Evolutionary conservation across 2,888 invertebrate species (phyloP).

Genomic region (Nemapogon koenigi): DNA sequence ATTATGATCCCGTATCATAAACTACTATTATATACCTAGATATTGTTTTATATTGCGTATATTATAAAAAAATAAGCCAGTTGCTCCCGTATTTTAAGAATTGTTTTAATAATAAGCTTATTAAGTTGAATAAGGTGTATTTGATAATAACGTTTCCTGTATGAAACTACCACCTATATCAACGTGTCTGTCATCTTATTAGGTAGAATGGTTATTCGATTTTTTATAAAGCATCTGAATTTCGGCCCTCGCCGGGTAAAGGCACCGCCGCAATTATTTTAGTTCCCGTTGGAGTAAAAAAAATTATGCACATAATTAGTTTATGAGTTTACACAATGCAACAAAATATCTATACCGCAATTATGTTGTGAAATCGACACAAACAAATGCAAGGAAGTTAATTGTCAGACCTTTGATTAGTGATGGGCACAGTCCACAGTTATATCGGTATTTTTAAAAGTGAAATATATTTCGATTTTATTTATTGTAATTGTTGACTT

Average conservation of each 20-base stretch:
- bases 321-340: constrained; percentile 56
- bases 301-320: constrained; percentile 43
- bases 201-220: constrained; percentile 30
- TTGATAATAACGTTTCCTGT: not conserved
- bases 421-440: too few relatives aligned
- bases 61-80: too few relatives aligned
- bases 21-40: too few relatives aligned
- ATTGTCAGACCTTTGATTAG: constrained; percentile 28
- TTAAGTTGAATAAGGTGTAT: not conserved
- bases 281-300: constrained; percentile 21
- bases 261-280: constrained; percentile 40
- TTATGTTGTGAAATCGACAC: constrained; percentile 45
- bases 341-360: constrained; percentile 38
- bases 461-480: too few relatives aligned
- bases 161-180: constrained; percentile 12
- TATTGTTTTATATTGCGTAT: too few relatives aligned
- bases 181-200: constrained; percentile 58
- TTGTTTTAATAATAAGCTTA: not conserved
- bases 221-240: constrained; percentile 22
- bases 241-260: constrained; percentile 28
- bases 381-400: constrained; percentile 44
- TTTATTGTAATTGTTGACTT: too few relatives aligned
- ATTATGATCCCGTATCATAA: too few relatives aligned
- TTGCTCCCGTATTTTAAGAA: too few relatives aligned
- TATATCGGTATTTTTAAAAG: too few relatives aligned